Conservation (phyloP, 2,797 vertebrate species). For the Pangasius sanitwongsei region DNA sequence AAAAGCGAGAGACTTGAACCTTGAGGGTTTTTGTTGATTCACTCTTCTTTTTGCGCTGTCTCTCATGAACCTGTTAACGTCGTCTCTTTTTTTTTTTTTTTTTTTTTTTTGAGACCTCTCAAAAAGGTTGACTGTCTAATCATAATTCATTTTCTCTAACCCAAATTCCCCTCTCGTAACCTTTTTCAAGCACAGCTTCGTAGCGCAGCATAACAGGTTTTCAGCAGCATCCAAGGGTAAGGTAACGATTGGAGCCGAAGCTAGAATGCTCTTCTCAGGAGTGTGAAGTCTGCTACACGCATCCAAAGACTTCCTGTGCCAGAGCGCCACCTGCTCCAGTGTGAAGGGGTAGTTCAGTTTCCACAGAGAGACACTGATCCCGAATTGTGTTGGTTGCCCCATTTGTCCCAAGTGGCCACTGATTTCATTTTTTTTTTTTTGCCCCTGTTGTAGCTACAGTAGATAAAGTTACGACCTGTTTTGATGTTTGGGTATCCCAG, state of each 20-base stretch:
- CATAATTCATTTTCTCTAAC: slow-evolving; percentile 84
- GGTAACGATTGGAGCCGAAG: slow-evolving; percentile 68
- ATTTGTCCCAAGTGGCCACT: slow-evolving; percentile 55
- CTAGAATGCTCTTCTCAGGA: slow-evolving; percentile 35
- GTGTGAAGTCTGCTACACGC: slow-evolving; percentile 60
- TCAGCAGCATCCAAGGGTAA: slow-evolving; percentile 78
- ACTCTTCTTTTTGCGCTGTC: slow-evolving; percentile 63
- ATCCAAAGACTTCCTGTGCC: slow-evolving; percentile 68
- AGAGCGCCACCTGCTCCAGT: slow-evolving; percentile 72
- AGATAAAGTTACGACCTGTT: background rate
- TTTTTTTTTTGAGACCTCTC: slow-evolving; percentile 58
- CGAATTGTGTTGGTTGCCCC: slow-evolving; percentile 65
- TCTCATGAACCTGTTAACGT: slow-evolving; percentile 63
- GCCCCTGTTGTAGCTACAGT: background rate
- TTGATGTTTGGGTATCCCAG: background rate
- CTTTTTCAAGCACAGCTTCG: slow-evolving; percentile 82
- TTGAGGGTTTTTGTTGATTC: slow-evolving; percentile 57
- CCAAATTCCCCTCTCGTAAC: slow-evolving; percentile 82
- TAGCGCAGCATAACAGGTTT: slow-evolving; percentile 79
- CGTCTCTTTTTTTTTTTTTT: slow-evolving; percentile 55
- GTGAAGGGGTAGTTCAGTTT: slow-evolving; percentile 69
- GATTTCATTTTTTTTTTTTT: background rate
- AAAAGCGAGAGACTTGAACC: slow-evolving; percentile 57
- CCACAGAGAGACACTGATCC: slow-evolving; percentile 30
- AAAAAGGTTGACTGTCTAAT: slow-evolving; percentile 78